Evolutionary conservation across 2,888 invertebrate species (phyloP), one percentile per base, ranked within the genome.

Genomic region (Hesperia comma): DNA sequence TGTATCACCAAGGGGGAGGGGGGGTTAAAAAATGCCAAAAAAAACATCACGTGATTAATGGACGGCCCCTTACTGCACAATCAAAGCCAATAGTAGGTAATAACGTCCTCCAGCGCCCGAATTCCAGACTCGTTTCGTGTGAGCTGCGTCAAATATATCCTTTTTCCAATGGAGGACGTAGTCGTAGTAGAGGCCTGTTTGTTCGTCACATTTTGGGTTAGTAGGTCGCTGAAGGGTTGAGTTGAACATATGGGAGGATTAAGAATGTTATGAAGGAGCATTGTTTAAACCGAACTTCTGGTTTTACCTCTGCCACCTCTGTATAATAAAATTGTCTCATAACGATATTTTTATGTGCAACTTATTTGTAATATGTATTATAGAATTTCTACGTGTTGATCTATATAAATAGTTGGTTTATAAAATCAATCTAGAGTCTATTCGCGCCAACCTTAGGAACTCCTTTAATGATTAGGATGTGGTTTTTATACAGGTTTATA

Each of bases 161-260:
- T 46, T 43, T 54, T 62, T 41, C 26, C 41, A 41, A 41, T 62
- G 32, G 17, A 8, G 19, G 19, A 17, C 43, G 17, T 54, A 32
- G 43, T 62, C 49, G 40, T 12, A 10, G 8, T 12, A 2, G 15
- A 46, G 12, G 21, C 40, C 19, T 51, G 19, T 46, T 54, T 61
- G 40, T 54, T 15, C 32, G 15, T 21, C n/a, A 32, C 21, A 21
- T 43, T 54, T 62, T 19, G 15, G 62, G 62, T 63, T 37, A 55
- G 43, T 56, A 56, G 63, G 55, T 37, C 63, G 46, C 33, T 55
- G 33, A 56, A 63, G 63, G 63, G 63, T 55, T 56, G 54, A 55
- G 55, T 43, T 3, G 46, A 15, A 62, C 54, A 54, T 41, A 62
- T 62, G 62, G 19, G 43, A 43, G 62, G 62, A 62, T 54, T 54